phyloP scores from a whole-genome alignment of 1,140 invertebrate species.

The Trichoplusia ni region DNA sequence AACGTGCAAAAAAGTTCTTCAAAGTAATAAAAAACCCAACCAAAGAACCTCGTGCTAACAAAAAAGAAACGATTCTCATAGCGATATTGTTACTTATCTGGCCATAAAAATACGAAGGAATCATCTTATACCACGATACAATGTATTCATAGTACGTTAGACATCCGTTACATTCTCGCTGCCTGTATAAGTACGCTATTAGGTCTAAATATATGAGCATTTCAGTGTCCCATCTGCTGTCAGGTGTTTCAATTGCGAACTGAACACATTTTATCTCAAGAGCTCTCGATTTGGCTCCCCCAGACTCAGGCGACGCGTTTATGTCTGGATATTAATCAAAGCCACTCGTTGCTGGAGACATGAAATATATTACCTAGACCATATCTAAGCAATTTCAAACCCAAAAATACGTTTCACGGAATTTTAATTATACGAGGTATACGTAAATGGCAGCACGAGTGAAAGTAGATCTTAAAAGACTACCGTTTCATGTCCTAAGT shows the following conservation, averaged over 20 bases:
- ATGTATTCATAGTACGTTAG: background rate
- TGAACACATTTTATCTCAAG: slow-evolving; percentile 14
- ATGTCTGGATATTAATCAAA: slow-evolving; percentile 55
- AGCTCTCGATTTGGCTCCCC: background rate
- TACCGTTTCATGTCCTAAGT: background rate
- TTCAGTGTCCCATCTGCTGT: slow-evolving; percentile 20
- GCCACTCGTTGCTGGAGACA: slow-evolving; percentile 17
- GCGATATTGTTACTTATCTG: no score
- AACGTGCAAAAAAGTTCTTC: no score
- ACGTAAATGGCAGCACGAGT: no score
- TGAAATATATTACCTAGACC: slow-evolving; percentile 36
- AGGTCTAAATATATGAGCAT: slow-evolving; percentile 3
- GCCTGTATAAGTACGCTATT: slow-evolving; percentile 8
- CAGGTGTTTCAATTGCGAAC: slow-evolving; percentile 10
- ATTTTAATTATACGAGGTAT: background rate
- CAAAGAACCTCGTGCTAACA: no score
- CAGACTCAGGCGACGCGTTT: slow-evolving; percentile 48
- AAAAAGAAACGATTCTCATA: no score
- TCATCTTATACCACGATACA: no score
- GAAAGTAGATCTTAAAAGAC: background rate
- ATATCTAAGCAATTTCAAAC: slow-evolving; percentile 6
- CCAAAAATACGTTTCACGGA: background rate
- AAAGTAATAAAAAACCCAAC: no score
- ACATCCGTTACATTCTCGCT: background rate
- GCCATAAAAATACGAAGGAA: no score